phyloP scores from a whole-genome alignment of 23 tunicate genomes.

The Corella eumyota region DNA sequence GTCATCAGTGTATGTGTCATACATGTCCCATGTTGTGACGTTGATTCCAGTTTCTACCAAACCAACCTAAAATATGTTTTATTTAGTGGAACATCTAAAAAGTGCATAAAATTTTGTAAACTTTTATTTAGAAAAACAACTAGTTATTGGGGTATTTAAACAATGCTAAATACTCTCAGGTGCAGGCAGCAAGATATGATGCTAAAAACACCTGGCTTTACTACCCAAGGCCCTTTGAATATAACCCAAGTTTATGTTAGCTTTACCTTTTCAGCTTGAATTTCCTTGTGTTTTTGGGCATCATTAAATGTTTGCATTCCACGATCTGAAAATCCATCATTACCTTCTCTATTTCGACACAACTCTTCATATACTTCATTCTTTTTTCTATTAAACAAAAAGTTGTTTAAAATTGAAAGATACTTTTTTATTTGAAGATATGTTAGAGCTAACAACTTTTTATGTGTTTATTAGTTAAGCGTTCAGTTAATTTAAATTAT shows the following conservation, averaged over 20 bases:
- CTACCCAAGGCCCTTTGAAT: too few relatives aligned
- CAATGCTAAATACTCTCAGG: too few relatives aligned
- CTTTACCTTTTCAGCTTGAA: constrained; percentile 78
- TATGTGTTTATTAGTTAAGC: too few relatives aligned
- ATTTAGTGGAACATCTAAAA: neutral
- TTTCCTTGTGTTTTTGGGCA: constrained; percentile 72
- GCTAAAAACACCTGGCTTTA: too few relatives aligned
- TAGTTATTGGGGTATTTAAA: too few relatives aligned
- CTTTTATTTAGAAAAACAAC: too few relatives aligned
- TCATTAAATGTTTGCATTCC: constrained; percentile 98
- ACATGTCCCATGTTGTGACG: constrained; percentile 91
- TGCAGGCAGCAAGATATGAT: too few relatives aligned
- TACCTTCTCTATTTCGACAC: constrained; percentile 73
- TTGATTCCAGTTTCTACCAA: constrained; percentile 38
- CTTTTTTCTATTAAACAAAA: constrained; percentile 21
- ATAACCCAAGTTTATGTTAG: too few relatives aligned
- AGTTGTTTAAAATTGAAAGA: neutral
- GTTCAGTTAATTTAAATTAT: too few relatives aligned
- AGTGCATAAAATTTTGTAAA: too few relatives aligned
- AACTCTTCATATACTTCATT: constrained; percentile 74
- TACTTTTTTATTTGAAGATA: too few relatives aligned
- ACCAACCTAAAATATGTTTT: constrained; percentile 29
- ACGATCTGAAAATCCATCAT: constrained; percentile 60
- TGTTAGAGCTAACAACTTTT: too few relatives aligned
- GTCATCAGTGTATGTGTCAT: constrained; percentile 43